Evolutionary conservation across 2,797 vertebrate species (phyloP).

Genomic region (Hozukius guyotensis): DNA sequence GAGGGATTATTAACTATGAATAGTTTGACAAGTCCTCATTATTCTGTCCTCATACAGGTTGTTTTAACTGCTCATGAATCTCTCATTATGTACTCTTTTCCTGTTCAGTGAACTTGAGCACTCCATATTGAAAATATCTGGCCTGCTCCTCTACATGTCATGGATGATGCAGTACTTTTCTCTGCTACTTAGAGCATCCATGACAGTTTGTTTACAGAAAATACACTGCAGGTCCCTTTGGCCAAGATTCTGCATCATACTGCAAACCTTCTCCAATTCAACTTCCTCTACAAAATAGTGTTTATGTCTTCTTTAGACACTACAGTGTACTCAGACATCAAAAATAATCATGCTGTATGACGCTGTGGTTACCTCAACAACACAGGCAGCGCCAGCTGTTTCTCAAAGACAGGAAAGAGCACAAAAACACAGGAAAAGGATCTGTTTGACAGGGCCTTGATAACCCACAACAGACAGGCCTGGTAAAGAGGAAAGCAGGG

Average conservation of each 20-base stretch:
- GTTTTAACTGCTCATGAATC: background rate
- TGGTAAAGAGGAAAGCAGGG: background rate
- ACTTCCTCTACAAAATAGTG: background rate
- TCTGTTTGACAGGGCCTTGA: constrained; percentile 7
- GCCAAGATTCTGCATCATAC: background rate
- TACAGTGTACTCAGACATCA: background rate
- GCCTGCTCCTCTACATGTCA: background rate
- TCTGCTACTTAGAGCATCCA: background rate
- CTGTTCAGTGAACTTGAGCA: background rate
- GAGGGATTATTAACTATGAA: background rate
- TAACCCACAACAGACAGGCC: constrained; percentile 11
- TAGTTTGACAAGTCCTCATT: background rate
- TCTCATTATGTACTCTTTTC: background rate
- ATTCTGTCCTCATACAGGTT: background rate
- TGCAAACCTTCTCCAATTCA: background rate
- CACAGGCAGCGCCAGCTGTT: background rate
- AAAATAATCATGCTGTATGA: background rate
- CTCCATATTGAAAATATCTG: background rate
- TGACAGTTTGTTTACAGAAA: background rate
- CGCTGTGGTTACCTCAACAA: background rate
- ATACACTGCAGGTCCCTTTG: background rate
- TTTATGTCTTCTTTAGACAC: background rate
- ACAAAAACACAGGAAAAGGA: constrained; percentile 28
- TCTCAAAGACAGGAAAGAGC: constrained; percentile 38
- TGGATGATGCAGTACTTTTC: background rate